Evolutionary conservation across 1,140 invertebrate genomes (phyloP).

Genomic region (Pachyrhynchus sulphureomaculatus): DNA sequence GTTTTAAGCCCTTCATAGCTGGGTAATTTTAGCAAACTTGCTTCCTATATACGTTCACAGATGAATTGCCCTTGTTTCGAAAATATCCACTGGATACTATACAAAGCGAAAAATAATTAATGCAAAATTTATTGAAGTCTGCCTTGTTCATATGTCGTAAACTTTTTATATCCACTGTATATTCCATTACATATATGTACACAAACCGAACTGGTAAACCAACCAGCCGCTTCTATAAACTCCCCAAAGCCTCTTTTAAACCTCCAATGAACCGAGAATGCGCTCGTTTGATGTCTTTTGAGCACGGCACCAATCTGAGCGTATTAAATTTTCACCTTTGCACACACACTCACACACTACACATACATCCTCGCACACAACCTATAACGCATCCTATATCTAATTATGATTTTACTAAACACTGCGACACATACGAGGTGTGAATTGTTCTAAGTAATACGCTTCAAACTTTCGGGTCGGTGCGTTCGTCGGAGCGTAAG

Average conservation of each 20-base stretch:
- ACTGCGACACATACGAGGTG: background rate
- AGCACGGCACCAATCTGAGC: background rate
- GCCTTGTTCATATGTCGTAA: too few species aligned
- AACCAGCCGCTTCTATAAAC: conserved; percentile 8
- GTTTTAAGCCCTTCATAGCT: too few species aligned
- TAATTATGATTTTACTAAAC: conserved; percentile 1
- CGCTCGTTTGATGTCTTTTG: conserved; percentile 10
- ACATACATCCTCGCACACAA: too few species aligned
- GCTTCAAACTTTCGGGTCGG: too few species aligned
- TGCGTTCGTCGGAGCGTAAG: background rate
- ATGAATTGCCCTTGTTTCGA: too few species aligned
- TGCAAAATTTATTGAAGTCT: too few species aligned
- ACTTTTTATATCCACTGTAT: too few species aligned
- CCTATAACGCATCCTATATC: background rate
- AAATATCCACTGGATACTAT: too few species aligned
- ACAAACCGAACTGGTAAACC: conserved; percentile 8
- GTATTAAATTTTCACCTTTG: conserved; percentile 23
- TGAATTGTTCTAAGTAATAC: conserved; percentile 16
- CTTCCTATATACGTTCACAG: too few species aligned
- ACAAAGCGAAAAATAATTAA: too few species aligned
- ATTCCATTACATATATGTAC: too few species aligned
- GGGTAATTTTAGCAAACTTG: too few species aligned
- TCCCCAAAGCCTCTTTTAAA: conserved; percentile 2
- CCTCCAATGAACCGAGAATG: conserved; percentile 17
- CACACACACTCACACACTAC: conserved; percentile 9